Conservation (phyloP, 30 jellyfish, hydroid and myxozoan genomes). For the Nemopilema nomurai region DNA sequence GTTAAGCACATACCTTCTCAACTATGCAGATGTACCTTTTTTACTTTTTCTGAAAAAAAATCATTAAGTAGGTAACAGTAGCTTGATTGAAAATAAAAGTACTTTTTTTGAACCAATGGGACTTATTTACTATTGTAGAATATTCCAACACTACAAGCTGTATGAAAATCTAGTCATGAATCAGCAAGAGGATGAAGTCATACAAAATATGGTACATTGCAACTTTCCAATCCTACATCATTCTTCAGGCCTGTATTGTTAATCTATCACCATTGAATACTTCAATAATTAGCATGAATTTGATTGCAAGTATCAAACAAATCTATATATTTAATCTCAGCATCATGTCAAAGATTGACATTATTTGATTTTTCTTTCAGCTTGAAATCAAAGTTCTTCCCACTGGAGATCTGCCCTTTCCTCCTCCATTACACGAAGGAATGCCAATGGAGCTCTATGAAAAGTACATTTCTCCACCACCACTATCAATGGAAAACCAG, state of each 20-base stretch:
- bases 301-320: background rate
- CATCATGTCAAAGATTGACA: background rate
- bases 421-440: slow-evolving; percentile 69
- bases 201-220: slow-evolving; percentile 28
- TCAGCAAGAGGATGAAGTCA: slow-evolving; percentile 33
- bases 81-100: too few relatives aligned
- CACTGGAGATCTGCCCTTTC: slow-evolving; percentile 53
- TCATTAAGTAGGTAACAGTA: too few relatives aligned
- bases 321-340: background rate
- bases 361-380: slow-evolving; percentile 8
- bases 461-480: slow-evolving; percentile 54
- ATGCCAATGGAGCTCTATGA: slow-evolving; percentile 59
- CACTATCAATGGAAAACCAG: slow-evolving; percentile 2
- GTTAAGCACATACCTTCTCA: too few relatives aligned
- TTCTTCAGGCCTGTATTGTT: background rate
- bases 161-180: slow-evolving; percentile 27
- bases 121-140: slow-evolving; percentile 46
- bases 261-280: too few relatives aligned
- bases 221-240: background rate
- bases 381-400: slow-evolving; percentile 59
- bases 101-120: too few relatives aligned
- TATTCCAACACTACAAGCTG: slow-evolving; percentile 56
- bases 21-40: too few relatives aligned
- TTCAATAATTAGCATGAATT: too few relatives aligned
- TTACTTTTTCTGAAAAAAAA: too few relatives aligned